Conservation (phyloP, 2,797 vertebrate species). For the Melopsittacus undulatus region DNA sequence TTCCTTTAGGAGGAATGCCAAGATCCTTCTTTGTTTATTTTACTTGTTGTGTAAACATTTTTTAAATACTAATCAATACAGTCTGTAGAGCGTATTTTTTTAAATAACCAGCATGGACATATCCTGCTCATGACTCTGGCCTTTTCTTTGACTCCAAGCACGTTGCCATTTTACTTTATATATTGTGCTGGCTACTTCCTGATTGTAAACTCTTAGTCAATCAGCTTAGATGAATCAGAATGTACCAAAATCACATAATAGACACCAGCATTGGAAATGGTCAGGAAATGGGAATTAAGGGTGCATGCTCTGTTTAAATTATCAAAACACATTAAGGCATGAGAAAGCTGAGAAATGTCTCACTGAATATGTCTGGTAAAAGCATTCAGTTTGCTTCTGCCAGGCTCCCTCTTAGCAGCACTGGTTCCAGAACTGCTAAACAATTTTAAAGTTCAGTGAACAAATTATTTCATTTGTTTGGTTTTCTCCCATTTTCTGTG, state of each 20-base stretch:
- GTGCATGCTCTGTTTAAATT: constrained; percentile 18
- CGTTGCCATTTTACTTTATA: background rate
- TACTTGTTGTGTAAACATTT: constrained; percentile 39
- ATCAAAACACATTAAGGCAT: background rate
- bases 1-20: constrained; percentile 37
- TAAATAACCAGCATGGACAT: background rate
- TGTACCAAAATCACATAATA: background rate
- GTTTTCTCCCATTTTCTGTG: constrained; percentile 21
- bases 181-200: background rate
- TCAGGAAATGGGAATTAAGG: constrained; percentile 24
- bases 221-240: background rate
- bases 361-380: background rate
- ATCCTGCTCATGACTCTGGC: background rate
- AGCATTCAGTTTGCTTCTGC: background rate
- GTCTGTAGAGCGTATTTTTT: background rate
- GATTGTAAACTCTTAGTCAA: background rate
- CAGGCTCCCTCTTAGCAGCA: constrained; percentile 15
- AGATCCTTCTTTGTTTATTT: constrained; percentile 41
- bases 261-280: background rate
- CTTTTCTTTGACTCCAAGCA: background rate
- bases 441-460: constrained; percentile 50
- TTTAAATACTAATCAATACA: constrained; percentile 24
- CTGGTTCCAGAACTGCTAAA: background rate
- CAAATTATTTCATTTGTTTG: constrained; percentile 37
- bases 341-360: constrained; percentile 33